A percentile compares a stretch with the other conserved stretches of the same genome.
Evolutionary conservation across 2,113 vertebrate species (phyloP).

Genomic region (Oplegnathus fasciatus): DNA sequence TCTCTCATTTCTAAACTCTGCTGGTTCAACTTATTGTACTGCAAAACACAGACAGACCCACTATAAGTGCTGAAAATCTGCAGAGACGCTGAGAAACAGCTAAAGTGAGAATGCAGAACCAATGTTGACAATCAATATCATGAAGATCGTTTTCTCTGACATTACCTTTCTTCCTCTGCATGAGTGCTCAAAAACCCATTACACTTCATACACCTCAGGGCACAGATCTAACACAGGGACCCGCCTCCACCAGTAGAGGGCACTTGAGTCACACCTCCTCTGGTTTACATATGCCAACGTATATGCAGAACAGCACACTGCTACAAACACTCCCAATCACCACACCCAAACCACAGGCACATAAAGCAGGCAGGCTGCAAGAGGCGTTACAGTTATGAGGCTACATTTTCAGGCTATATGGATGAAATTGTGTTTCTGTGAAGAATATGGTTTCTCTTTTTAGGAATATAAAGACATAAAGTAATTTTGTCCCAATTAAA

Average conservation of each 20-base stretch:
- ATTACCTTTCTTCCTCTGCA: conserved; percentile 19
- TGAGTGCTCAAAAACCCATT: conserved; percentile 25
- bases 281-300: conserved; percentile 7
- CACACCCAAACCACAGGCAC: conserved; percentile 70
- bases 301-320: conserved; percentile 4
- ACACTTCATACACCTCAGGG: background rate
- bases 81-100: background rate
- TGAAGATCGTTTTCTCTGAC: conserved; percentile 17
- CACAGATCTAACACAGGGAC: background rate
- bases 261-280: conserved; percentile 62
- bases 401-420: background rate
- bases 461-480: conserved; percentile 19
- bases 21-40: background rate
- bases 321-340: conserved; percentile 35
- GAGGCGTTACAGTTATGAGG: conserved; percentile 11
- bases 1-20: too few relatives aligned
- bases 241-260: conserved; percentile 75
- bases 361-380: conserved; percentile 5
- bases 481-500: conserved; percentile 19
- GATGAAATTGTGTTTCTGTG: background rate
- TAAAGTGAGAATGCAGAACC: background rate
- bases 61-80: background rate
- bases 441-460: conserved; percentile 28
- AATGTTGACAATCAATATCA: conserved; percentile 31
- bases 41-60: background rate